A percentile compares a stretch with the other conserved stretches of the same genome.
These are phyloP conservation scores for Struthio camelus DNA, from an alignment of 2,113 vertebrate genomes.

Conservation along the genomic window DNA sequence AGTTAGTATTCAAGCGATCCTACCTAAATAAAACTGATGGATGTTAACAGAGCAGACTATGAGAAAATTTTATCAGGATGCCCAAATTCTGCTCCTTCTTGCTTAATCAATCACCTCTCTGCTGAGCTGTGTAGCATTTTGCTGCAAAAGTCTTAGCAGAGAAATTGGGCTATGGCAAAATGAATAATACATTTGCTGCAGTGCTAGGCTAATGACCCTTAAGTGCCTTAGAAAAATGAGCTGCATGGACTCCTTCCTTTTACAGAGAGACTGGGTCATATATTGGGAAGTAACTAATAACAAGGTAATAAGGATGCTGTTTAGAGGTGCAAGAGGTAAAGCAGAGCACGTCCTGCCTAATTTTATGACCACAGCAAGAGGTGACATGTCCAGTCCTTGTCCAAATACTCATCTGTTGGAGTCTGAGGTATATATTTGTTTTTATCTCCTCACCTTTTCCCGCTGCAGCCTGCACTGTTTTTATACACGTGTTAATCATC, in stretches of 20 bases:
- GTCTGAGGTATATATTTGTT: neutral
- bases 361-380: neutral
- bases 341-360: neutral
- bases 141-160: slow-evolving; percentile 54
- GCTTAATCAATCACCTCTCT: slow-evolving; percentile 75
- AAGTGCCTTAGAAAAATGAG: slow-evolving; percentile 73
- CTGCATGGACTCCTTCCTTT: slow-evolving; percentile 31
- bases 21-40: slow-evolving; percentile 77
- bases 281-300: slow-evolving; percentile 21
- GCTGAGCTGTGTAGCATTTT: slow-evolving; percentile 60
- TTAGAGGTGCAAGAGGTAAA: neutral
- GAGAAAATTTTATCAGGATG: slow-evolving; percentile 65
- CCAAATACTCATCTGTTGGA: neutral
- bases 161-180: slow-evolving; percentile 67
- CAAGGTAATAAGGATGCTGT: slow-evolving; percentile 21
- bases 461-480: neutral
- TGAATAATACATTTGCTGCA: slow-evolving; percentile 77
- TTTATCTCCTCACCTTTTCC: neutral
- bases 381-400: neutral
- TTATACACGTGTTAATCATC: slow-evolving; percentile 38
- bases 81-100: slow-evolving; percentile 67
- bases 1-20: slow-evolving; percentile 71
- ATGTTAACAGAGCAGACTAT: slow-evolving; percentile 63
- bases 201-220: slow-evolving; percentile 73
- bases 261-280: neutral